Conservation (phyloP, 2,113 vertebrate genomes). For the Neogobius melanostomus region DNA sequence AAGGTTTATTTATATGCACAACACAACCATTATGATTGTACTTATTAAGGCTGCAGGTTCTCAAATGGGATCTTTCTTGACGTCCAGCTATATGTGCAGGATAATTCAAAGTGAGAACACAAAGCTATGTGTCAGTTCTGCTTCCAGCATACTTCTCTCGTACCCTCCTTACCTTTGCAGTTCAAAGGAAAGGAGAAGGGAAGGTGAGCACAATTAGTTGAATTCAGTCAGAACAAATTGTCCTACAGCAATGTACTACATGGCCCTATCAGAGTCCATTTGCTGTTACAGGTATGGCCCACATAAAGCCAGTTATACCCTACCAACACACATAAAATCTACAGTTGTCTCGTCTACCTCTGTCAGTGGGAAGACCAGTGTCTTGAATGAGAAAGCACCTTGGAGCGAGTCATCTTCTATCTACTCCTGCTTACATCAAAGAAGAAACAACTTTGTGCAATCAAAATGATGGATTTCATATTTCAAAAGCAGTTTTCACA, state of each 20-base stretch:
- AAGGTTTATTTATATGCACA: conserved; percentile 51
- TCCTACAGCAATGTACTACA: conserved; percentile 53
- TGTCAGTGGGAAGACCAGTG: conserved; percentile 47
- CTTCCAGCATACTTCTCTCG: conserved; percentile 55
- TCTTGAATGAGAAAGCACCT: conserved; percentile 55
- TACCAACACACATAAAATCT: conserved; percentile 38
- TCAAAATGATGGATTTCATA: conserved; percentile 71
- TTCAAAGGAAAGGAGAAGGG: conserved; percentile 75
- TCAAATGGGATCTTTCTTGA: conserved; percentile 57
- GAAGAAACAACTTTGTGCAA: conserved; percentile 57
- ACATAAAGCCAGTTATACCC: conserved; percentile 33
- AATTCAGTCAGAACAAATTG: conserved; percentile 78
- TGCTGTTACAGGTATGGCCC: conserved; percentile 53
- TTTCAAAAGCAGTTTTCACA: conserved; percentile 71
- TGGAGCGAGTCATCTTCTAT: conserved; percentile 69
- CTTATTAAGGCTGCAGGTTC: conserved; percentile 54
- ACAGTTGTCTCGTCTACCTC: conserved; percentile 46
- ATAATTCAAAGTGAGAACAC: conserved; percentile 75
- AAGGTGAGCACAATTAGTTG: conserved; percentile 74
- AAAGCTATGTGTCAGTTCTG: conserved; percentile 70
- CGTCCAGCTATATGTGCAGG: conserved; percentile 60
- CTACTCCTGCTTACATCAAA: conserved; percentile 64
- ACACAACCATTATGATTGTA: conserved; percentile 51
- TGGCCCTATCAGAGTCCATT: conserved; percentile 60
- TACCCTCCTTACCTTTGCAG: conserved; percentile 63